These are phyloP conservation scores for Bugula neritina DNA, from an alignment of 2,888 invertebrate genomes.

Conservation along the genomic window DNA sequence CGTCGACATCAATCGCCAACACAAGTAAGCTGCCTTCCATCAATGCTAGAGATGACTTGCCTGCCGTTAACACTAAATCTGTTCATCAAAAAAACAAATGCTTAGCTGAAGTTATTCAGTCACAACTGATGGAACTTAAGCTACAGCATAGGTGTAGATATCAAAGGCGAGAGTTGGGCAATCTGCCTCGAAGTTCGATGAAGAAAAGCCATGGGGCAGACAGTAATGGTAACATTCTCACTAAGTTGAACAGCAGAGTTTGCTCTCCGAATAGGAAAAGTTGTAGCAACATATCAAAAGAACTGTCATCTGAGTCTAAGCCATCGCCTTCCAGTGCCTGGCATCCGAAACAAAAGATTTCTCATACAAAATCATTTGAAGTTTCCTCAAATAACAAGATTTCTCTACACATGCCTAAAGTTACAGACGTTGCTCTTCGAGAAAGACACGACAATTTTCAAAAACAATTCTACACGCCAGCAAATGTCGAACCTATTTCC, in stretches of 20 bases:
- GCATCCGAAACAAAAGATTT: background rate
- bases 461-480: background rate
- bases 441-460: background rate
- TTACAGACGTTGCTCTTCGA: background rate
- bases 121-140: constrained; percentile 8
- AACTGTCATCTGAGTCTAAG: background rate
- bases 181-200: background rate
- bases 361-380: background rate
- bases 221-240: background rate
- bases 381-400: background rate
- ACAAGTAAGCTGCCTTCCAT: constrained; percentile 16
- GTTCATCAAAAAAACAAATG: constrained; percentile 24
- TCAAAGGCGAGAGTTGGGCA: background rate
- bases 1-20: background rate
- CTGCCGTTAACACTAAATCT: background rate
- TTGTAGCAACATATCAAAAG: background rate
- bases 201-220: background rate
- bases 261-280: background rate
- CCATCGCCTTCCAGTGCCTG: background rate
- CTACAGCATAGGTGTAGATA: constrained; percentile 4
- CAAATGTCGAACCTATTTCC: background rate
- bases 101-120: constrained; percentile 21
- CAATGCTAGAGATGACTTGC: background rate
- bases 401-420: background rate
- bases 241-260: background rate